phyloP scores from a whole-genome alignment of 2,113 vertebrate genomes.

The Microtus montanus region DNA sequence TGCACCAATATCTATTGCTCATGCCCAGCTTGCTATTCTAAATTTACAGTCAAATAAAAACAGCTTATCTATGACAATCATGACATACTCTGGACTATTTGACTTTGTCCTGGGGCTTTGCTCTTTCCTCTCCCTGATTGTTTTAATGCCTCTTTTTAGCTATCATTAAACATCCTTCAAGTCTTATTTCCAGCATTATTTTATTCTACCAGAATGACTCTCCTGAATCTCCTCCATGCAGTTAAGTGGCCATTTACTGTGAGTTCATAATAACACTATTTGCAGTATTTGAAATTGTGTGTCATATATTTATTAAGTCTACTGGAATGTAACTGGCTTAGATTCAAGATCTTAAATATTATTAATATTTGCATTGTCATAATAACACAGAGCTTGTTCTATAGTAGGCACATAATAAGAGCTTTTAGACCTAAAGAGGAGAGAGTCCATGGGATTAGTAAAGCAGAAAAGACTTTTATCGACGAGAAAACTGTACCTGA shows the following conservation, averaged over 20 bases:
- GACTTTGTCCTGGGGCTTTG: neutral
- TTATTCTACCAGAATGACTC: constrained; percentile 4
- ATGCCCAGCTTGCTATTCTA: neutral
- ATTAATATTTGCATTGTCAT: neutral
- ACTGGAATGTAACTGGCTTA: constrained; percentile 15
- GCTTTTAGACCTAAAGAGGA: neutral
- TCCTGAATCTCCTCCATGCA: neutral
- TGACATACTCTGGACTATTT: neutral
- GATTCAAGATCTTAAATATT: neutral
- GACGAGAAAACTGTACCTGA: neutral
- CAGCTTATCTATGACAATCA: neutral
- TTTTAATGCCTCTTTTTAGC: neutral
- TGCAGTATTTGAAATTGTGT: constrained; percentile 38
- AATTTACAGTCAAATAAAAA: neutral
- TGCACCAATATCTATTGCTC: neutral
- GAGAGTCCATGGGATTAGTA: neutral
- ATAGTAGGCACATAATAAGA: neutral
- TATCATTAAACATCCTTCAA: neutral
- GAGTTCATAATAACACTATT: constrained; percentile 18
- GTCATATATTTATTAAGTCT: neutral
- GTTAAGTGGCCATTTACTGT: neutral
- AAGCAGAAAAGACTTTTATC: neutral
- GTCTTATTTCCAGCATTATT: constrained; percentile 24
- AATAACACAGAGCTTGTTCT: neutral
- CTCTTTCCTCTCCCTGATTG: neutral